A percentile compares a stretch with the other conserved stretches of the same genome.
phyloP scores from a whole-genome alignment of 1,140 invertebrate genomes.

The Samia ricini region DNA sequence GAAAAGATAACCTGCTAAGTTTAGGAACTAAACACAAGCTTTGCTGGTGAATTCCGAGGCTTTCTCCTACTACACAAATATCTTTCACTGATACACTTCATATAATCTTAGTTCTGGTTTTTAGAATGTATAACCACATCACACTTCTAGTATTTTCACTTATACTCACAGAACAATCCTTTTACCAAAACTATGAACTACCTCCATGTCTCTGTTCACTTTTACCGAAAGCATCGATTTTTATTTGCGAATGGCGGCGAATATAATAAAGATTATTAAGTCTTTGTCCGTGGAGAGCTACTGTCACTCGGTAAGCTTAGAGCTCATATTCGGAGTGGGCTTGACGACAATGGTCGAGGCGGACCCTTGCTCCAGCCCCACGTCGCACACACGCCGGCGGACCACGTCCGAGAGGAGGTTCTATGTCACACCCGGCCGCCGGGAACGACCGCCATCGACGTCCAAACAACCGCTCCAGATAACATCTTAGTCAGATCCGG shows the following conservation, averaged over 20 bases:
- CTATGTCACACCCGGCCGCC: conserved; percentile 70
- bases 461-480: conserved; percentile 79
- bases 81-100: conserved; percentile 43
- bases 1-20: conserved; percentile 40
- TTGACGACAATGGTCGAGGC: conserved; percentile 65
- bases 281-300: neutral
- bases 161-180: neutral
- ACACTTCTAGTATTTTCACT: conserved; percentile 31
- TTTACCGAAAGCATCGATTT: conserved; percentile 35
- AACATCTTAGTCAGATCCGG: conserved; percentile 82
- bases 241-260: conserved; percentile 47
- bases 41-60: conserved; percentile 53
- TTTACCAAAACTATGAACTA: conserved; percentile 28
- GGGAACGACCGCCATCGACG: conserved; percentile 77
- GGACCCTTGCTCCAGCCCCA: conserved; percentile 49
- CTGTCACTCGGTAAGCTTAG: conserved; percentile 27
- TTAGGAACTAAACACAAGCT: conserved; percentile 76
- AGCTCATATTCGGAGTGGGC: conserved; percentile 73
- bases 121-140: conserved; percentile 19
- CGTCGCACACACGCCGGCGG: conserved; percentile 59
- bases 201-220: conserved; percentile 41
- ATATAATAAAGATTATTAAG: neutral
- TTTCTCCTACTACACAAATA: conserved; percentile 39
- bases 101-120: conserved; percentile 33
- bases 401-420: conserved; percentile 66